Percentiles rank a stretch among this genome's conserved stretches.
phyloP scores from a whole-genome alignment of 1,140 invertebrate genomes.

The Diploscapter pachys region DNA sequence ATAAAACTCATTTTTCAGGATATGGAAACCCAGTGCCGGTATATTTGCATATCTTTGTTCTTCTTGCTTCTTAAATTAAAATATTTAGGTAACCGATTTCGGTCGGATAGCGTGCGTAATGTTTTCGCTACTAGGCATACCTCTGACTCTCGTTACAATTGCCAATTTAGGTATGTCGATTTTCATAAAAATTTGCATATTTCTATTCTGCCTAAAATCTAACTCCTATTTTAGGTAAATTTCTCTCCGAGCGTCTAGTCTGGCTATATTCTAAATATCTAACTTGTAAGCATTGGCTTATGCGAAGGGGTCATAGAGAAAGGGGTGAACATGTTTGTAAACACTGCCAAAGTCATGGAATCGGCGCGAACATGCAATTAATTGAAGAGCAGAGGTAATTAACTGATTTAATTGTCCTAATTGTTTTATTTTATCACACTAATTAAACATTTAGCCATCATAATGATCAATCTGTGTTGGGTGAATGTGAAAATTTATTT shows the following conservation, averaged over 20 bases:
- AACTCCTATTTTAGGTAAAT: constrained; percentile 41
- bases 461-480: too few relatives aligned
- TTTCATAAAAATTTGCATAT: constrained; percentile 3
- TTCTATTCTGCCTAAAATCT: not conserved
- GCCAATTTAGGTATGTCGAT: constrained; percentile 50
- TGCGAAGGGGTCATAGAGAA: constrained; percentile 12
- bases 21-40: constrained; percentile 57
- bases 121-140: constrained; percentile 57
- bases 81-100: constrained; percentile 31
- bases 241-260: constrained; percentile 54
- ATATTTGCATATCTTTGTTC: too few relatives aligned
- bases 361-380: constrained; percentile 46
- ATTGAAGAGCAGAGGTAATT: constrained; percentile 48
- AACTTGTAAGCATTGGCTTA: not conserved
- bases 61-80: too few relatives aligned
- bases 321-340: constrained; percentile 51
- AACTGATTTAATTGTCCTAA: too few relatives aligned
- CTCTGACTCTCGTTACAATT: constrained; percentile 57
- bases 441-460: too few relatives aligned
- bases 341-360: constrained; percentile 49
- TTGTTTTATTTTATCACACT: too few relatives aligned
- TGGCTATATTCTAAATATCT: constrained; percentile 58
- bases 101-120: constrained; percentile 53
- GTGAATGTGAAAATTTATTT: too few relatives aligned
- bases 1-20: constrained; percentile 39